These are phyloP conservation scores for Neotragus pygmaeus DNA, from an alignment of 2,113 vertebrate genomes.

Conservation along the genomic window DNA sequence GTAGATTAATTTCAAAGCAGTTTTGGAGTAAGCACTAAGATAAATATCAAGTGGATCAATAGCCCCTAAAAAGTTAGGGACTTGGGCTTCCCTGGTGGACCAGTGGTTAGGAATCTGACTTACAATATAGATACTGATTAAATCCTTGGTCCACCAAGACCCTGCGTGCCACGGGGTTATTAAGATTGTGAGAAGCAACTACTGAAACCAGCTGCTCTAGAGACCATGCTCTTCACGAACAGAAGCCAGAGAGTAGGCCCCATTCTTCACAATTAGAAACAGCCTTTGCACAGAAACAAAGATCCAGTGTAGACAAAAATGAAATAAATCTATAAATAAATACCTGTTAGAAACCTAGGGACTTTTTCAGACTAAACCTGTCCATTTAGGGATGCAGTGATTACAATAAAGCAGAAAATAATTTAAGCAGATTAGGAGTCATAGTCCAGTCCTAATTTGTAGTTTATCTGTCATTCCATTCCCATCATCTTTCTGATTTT, in stretches of 20 bases:
- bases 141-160: not conserved
- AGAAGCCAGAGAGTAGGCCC: not conserved
- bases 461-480: not conserved
- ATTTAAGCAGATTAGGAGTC: not conserved
- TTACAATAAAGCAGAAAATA: not conserved
- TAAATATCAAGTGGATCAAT: not conserved
- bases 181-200: not conserved
- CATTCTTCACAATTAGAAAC: not conserved
- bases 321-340: not conserved
- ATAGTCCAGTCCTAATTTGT: not conserved
- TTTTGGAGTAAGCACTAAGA: not conserved
- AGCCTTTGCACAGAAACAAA: not conserved
- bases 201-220: not conserved
- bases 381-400: not conserved
- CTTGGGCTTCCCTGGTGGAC: not conserved
- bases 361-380: not conserved
- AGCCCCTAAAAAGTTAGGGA: not conserved
- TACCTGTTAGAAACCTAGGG: not conserved
- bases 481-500: not conserved
- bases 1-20: not conserved
- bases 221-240: not conserved
- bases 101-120: not conserved
- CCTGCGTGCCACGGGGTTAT: not conserved
- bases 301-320: not conserved
- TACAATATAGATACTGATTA: not conserved